Evolutionary conservation across 2,113 vertebrate species (phyloP).

Genomic region (Megalops atlanticus): DNA sequence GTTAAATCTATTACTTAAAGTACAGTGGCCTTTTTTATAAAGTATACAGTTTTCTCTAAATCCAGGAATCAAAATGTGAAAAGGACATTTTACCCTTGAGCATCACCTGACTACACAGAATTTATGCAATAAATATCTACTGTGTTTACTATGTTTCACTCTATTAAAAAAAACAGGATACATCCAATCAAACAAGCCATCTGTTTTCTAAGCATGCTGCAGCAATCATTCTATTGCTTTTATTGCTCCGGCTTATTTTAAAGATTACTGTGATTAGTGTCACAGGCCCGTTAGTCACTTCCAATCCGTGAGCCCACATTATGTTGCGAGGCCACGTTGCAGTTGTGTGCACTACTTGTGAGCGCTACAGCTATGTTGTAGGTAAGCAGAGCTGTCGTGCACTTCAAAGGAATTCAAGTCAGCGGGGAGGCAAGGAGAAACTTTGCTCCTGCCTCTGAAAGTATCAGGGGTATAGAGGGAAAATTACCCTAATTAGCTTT

Average conservation of each 20-base stretch:
- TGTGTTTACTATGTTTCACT: not conserved
- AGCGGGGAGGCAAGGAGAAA: not conserved
- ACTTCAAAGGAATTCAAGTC: constrained; percentile 12
- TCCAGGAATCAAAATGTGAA: not conserved
- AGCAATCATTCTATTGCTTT: not conserved
- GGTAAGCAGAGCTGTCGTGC: not conserved
- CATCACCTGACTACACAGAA: not conserved
- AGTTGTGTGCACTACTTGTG: not conserved
- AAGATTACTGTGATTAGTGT: not conserved
- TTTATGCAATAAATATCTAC: not conserved
- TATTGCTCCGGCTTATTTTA: not conserved
- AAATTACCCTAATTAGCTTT: constrained; percentile 29
- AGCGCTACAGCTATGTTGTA: not conserved
- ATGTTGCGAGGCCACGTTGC: not conserved
- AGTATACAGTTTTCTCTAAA: not conserved
- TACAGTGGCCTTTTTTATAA: not conserved
- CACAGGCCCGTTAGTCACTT: not conserved
- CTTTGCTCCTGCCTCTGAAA: constrained; percentile 15
- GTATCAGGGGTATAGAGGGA: not conserved
- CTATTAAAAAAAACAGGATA: not conserved
- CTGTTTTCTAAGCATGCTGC: not conserved
- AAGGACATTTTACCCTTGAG: not conserved
- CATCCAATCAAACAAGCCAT: not conserved
- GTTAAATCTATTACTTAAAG: no score
- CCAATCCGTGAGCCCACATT: not conserved